Conservation (phyloP, 1,140 invertebrate species). For the Thalassaphorura encarpata region DNA sequence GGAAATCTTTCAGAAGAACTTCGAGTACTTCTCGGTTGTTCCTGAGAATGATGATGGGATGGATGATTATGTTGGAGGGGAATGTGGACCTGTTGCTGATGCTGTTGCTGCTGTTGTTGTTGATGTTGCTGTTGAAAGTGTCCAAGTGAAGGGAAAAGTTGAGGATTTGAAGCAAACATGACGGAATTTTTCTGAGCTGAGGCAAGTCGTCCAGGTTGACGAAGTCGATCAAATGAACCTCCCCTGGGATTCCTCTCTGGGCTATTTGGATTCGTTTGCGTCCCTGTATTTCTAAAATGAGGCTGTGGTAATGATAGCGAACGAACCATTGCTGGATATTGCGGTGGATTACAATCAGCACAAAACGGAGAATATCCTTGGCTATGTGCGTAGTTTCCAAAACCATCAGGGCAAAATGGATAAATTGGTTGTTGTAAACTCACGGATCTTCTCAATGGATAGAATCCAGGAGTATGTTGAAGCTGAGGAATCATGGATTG, state of each 20-base stretch:
- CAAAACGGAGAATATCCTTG: slow-evolving; percentile 24
- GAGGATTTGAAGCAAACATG: slow-evolving; percentile 31
- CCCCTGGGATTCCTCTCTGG: slow-evolving; percentile 14
- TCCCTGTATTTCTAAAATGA: slow-evolving; percentile 26
- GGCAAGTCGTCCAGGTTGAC: too few species aligned
- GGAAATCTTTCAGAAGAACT: neutral
- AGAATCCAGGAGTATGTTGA: slow-evolving; percentile 16
- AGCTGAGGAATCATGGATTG: slow-evolving; percentile 2
- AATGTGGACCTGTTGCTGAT: too few species aligned
- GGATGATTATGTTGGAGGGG: slow-evolving; percentile 5
- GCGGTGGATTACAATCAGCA: slow-evolving; percentile 16
- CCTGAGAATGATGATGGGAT: neutral
- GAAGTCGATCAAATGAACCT: neutral
- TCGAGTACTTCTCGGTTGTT: slow-evolving; percentile 1
- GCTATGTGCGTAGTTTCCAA: neutral
- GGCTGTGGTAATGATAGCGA: slow-evolving; percentile 29
- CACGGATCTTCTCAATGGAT: slow-evolving; percentile 26
- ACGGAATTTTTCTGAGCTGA: slow-evolving; percentile 22
- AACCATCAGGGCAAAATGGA: slow-evolving; percentile 16
- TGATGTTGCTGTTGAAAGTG: neutral
- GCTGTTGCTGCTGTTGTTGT: slow-evolving; percentile 8
- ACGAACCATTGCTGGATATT: slow-evolving; percentile 22
- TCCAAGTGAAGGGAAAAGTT: slow-evolving; percentile 17
- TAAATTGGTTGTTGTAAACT: slow-evolving; percentile 27
- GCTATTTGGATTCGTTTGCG: slow-evolving; percentile 29